Conservation (phyloP, 2,888 invertebrate species). For the Pristionchus entomophagus region DNA sequence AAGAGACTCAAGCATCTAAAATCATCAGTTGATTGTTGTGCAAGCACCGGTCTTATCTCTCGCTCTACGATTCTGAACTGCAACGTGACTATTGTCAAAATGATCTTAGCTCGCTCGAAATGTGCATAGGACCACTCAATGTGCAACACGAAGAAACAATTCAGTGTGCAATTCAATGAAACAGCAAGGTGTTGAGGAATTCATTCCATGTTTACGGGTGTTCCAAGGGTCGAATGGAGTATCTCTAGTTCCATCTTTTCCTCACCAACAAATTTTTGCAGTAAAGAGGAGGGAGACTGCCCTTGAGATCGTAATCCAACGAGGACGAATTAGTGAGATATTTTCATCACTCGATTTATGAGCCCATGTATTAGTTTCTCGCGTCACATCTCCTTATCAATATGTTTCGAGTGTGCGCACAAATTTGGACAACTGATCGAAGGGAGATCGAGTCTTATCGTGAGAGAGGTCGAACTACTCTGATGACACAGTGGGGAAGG, state of each 20-base stretch:
- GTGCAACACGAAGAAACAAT: not conserved
- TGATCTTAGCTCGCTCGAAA: not conserved
- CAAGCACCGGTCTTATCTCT: not conserved
- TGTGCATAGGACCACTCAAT: too few relatives aligned
- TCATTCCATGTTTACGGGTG: too few relatives aligned
- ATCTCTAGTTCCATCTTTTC: conserved; percentile 5
- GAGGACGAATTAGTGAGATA: not conserved
- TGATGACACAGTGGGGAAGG: not conserved
- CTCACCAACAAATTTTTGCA: not conserved
- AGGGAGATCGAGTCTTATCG: not conserved
- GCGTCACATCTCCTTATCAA: not conserved
- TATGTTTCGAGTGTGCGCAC: not conserved
- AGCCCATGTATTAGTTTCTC: conserved; percentile 5
- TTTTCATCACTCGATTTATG: not conserved
- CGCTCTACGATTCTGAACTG: not conserved
- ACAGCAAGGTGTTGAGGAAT: not conserved
- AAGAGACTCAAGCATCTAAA: not conserved
- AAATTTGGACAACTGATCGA: not conserved
- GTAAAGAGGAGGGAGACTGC: not conserved
- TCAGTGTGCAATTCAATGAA: not conserved
- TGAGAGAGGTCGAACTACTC: not conserved
- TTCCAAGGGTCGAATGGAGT: not conserved
- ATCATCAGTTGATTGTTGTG: conserved; percentile 15
- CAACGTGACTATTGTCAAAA: not conserved
- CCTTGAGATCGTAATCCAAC: not conserved